Conservation (phyloP, 2,888 invertebrate species). For the Papilio protenor region DNA sequence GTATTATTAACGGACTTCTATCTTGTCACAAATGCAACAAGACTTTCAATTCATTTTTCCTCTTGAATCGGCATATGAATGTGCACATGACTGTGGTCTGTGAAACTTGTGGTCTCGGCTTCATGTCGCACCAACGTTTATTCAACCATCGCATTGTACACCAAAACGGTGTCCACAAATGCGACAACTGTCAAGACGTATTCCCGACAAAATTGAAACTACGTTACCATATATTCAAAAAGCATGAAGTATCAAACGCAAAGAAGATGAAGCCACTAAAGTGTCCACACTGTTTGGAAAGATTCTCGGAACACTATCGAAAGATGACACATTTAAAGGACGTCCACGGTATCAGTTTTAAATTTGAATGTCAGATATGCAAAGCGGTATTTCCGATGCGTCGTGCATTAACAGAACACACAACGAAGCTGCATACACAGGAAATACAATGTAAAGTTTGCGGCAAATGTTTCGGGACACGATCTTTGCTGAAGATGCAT, state of each 20-base stretch:
- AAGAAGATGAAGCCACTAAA: constrained; percentile 74
- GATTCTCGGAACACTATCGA: constrained; percentile 75
- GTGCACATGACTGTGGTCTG: constrained; percentile 77
- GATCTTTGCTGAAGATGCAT: constrained; percentile 73
- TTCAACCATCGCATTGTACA: constrained; percentile 75
- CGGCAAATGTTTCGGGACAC: constrained; percentile 75
- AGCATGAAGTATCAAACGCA: constrained; percentile 68
- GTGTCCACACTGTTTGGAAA: constrained; percentile 76
- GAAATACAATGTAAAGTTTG: constrained; percentile 75
- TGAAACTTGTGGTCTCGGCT: constrained; percentile 77
- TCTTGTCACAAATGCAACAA: constrained; percentile 74
- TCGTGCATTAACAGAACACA: constrained; percentile 74
- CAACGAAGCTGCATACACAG: constrained; percentile 73
- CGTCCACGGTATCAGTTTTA: constrained; percentile 72
- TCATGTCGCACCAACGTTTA: constrained; percentile 75
- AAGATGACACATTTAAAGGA: constrained; percentile 78
- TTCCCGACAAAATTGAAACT: constrained; percentile 74
- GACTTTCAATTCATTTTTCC: constrained; percentile 74
- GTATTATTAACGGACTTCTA: constrained; percentile 62
- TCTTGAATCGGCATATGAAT: constrained; percentile 78
- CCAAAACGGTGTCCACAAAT: constrained; percentile 72
- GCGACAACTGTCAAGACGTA: constrained; percentile 71
- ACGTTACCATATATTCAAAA: constrained; percentile 73
- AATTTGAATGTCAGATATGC: constrained; percentile 72
- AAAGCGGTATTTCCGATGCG: constrained; percentile 69